Evolutionary conservation across 2,113 vertebrate genomes (phyloP).

Genomic region (Bujurquina vittata): DNA sequence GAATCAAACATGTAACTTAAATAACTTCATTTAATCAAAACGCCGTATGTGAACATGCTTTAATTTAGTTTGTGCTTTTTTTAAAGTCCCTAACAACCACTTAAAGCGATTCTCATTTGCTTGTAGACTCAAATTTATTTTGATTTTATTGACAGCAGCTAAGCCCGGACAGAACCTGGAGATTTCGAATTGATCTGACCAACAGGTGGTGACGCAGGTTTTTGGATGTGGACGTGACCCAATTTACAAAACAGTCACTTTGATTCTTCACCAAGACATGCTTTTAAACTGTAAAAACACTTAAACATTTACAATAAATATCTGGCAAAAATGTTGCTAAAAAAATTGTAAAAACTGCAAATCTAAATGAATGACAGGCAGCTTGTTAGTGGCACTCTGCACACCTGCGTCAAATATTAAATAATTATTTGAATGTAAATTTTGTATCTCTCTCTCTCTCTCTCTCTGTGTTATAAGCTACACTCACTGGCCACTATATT

Average conservation of each 20-base stretch:
- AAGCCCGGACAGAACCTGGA: background rate
- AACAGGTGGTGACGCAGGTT: background rate
- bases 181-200: background rate
- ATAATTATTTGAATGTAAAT: background rate
- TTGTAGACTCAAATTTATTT: background rate
- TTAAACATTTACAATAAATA: no score
- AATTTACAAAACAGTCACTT: background rate
- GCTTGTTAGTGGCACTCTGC: no score
- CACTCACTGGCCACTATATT: background rate
- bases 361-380: no score
- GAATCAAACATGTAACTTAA: constrained; percentile 3
- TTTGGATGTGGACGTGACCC: background rate
- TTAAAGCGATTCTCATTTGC: background rate
- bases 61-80: background rate
- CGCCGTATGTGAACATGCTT: background rate
- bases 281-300: background rate
- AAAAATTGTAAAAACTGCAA: no score
- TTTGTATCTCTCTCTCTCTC: no score
- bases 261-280: background rate
- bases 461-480: no score
- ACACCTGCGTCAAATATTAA: no score
- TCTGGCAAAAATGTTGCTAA: no score
- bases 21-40: background rate
- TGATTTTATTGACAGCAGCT: background rate
- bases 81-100: background rate